Evolutionary conservation across 2,888 invertebrate species (phyloP).

Genomic region (Allophyes oxyacanthae): DNA sequence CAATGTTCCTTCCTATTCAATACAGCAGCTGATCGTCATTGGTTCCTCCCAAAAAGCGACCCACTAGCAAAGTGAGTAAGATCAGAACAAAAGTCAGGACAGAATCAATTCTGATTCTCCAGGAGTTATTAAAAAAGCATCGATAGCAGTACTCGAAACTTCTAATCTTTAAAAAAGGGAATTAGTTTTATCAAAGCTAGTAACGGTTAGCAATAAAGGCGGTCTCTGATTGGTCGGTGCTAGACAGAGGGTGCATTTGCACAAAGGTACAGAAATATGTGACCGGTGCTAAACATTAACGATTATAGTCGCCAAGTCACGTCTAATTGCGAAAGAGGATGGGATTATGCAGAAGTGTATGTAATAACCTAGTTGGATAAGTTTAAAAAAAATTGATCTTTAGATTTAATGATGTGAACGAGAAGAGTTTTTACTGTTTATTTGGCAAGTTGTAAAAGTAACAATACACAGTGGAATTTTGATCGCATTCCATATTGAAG

Average conservation of each 20-base stretch:
- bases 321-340: constrained; percentile 84
- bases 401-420: too few species aligned
- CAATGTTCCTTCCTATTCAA: too few species aligned
- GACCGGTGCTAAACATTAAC: constrained; percentile 88
- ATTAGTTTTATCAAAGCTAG: constrained; percentile 53
- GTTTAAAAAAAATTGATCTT: too few species aligned
- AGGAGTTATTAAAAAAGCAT: not conserved
- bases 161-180: constrained; percentile 49
- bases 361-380: not conserved
- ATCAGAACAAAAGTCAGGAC: too few species aligned
- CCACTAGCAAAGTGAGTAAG: too few species aligned
- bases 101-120: not conserved
- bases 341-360: constrained; percentile 61
- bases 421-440: too few species aligned
- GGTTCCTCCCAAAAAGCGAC: too few species aligned
- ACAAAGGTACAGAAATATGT: constrained; percentile 87
- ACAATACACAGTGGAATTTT: too few species aligned
- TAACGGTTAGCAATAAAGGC: constrained; percentile 58
- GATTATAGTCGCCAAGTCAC: constrained; percentile 87
- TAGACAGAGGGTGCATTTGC: constrained; percentile 83
- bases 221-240: constrained; percentile 65
- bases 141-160: constrained; percentile 15
- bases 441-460: too few species aligned
- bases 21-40: too few species aligned
- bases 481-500: too few species aligned